Evolutionary conservation across 2,888 invertebrate genomes (phyloP), one percentile per base, ranked within the genome.

Genomic region (Calameuta filiformis): DNA sequence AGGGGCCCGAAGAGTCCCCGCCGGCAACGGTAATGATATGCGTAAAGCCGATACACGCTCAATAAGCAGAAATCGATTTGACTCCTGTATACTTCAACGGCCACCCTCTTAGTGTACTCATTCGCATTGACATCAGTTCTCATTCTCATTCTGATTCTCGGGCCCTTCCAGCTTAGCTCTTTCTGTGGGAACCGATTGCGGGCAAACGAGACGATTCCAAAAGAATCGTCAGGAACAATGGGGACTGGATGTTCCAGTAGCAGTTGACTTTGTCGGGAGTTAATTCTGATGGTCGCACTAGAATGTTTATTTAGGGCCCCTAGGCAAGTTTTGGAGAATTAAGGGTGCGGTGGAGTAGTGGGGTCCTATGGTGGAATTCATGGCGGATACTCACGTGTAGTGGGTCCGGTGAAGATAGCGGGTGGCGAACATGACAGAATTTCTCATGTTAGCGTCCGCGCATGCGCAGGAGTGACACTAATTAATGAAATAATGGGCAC

Each of bases 401-500:
- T n/a, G 31, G 37, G 76, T 69, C 34, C 23, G 12, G 71, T 73
- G 75, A 69, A 78, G 75, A 80, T 79, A 79, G 76, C 75, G 33
- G 31, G 40, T 33, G 73, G 68, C 81, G 84, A 83, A 79, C 79
- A 77, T 82, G 35, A 35, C 84, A 83, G 83, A 85, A 85, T 82
- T 86, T 87, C 84, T 84, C 85, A 81, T 86, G 85, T 87, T 87
- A 85, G 83, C 79, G 84, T 82, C 84, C 83, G 80, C 83, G 83
- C 81, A 75, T 79, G 81, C 81, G 80, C 83, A 79, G 85, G 85
- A 87, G 85, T 87, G 87, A 87, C 87, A 85, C 88, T 89, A 89
- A 89, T 89, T 89, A 89, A 89, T 88, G 89, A 89, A 89, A 89
- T 89, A 89, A 89, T 88, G 88, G 88, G 85, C 85, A 84, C 77